Base-by-base conservation (phyloP, 2,113 vertebrate genomes). In the Ranitomeya imitator region DNA sequence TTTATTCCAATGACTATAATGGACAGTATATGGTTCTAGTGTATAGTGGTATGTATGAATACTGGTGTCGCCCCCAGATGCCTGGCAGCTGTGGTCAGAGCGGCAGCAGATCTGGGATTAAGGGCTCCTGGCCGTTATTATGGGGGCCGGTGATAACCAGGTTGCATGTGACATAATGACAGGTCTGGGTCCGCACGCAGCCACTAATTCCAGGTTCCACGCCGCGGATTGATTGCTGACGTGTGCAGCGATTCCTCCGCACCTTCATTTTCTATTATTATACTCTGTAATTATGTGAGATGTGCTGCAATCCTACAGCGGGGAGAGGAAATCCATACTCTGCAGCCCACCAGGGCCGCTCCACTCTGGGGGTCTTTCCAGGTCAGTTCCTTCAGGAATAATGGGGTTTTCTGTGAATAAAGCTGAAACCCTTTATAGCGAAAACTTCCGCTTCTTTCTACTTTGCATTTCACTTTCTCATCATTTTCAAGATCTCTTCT, bases 221-320 rank as follows among this genome's bases (percentile, higher is more conserved):
- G 57, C 79, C 11, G 57, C 57, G 45, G 67, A 84, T 84, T 84
- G 82, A 84, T 84, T 26, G 37, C 82, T 84, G 23, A 54, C 51
- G 26, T 55, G 21, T 54, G 7, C 63, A 7, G 63, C 67, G 55
- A 80, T 31, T 80, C n/a, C 79, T 80, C 57, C 18, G 26, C n/a
- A 65, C 82, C 67, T 84, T 71, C 82, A 84, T 11, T 10, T 26
- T 54, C 7, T 84, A 84, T 84, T 69, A 71, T 59, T 37, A 18
- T 69, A 69, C 45, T 7, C 63, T 52, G 63, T 84, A 84, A 84
- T 84, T 69, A 83, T 19, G 18, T 12, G 79, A 19, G 16, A 19
- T 18, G 76, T 21, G 76, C 51, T 54, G n/a, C 19, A 55, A n/a
- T 21, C 76, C 76, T 78, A 19, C 12, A 45, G 21, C n/a, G 19